Evolutionary conservation across 1,140 invertebrate genomes (phyloP), one percentile per base, ranked within the genome.

Genomic region (Calosoma granatense): DNA sequence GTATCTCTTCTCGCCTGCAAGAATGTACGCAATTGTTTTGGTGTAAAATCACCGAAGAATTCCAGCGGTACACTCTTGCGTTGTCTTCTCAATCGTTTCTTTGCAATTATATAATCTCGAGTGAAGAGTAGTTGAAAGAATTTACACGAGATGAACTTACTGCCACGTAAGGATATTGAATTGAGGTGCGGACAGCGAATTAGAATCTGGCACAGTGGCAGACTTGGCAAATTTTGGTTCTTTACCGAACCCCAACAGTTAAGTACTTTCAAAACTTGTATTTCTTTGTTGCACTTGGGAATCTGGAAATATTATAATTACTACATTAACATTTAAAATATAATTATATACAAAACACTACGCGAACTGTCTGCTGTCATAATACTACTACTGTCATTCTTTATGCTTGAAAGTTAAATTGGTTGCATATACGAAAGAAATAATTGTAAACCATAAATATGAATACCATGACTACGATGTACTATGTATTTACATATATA

Each of bases 131-230:
- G 23, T 6, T 51, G 47, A 39, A 60, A 60, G 36, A 60, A 60
- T 52, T 56, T 56, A 20, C 39, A 36, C 3, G 59, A 60, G 17
- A 57, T 21, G 22, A 60, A 60, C 15, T 56, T 2, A 53, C 51
- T 53, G 22, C 20, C 21, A 39, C 15, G 15, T 26, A 59, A 53
- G 3, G 22, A 56, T 19, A 51, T 47, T 47, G 9, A 12, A 47
- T 51, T 23, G 19, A 60, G 21, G 17, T 57, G 54, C 14, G 23
- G 20, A 51, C 59, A 60, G 22, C 56, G 20, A 12, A 26, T 51
- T 11, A 60, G 51, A 6, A 60, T 26, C 14, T 57, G 53, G 52
- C 59, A 60, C 15, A 60, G 30, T 4, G 51, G 56, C 0, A 19
- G 17, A 54, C 56, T 57, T 9, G 22, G 51, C 22, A 59, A 26